These are phyloP conservation scores for Tetragonula carbonaria DNA, from an alignment of 2,888 invertebrate species.

Conservation along the genomic window DNA sequence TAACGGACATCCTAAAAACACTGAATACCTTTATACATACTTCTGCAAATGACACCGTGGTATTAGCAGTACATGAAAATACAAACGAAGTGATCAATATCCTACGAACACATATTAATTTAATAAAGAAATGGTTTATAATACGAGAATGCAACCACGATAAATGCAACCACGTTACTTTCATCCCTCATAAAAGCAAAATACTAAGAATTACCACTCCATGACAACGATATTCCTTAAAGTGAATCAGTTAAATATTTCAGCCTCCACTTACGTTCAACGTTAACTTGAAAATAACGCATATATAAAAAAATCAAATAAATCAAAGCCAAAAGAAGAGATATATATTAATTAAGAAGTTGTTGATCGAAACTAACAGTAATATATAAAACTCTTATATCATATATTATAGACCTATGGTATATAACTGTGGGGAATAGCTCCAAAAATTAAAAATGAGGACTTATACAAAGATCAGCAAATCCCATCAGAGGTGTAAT, in stretches of 20 bases:
- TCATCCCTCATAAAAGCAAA: background rate
- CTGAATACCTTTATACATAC: background rate
- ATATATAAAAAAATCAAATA: slow-evolving; percentile 38
- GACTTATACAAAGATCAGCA: slow-evolving; percentile 1
- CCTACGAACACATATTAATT: background rate
- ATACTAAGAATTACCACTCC: slow-evolving; percentile 37
- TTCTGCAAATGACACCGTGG: background rate
- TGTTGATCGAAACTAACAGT: slow-evolving; percentile 24
- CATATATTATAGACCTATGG: background rate
- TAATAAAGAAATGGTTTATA: background rate
- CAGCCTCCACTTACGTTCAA: slow-evolving; percentile 49
- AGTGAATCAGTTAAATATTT: slow-evolving; percentile 55
- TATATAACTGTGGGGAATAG: background rate
- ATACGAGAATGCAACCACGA: background rate
- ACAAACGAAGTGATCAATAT: background rate
- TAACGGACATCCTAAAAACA: background rate
- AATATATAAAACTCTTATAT: too few relatives aligned
- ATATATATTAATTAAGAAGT: slow-evolving; percentile 49
- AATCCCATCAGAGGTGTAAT: background rate
- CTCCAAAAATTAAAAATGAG: slow-evolving; percentile 3
- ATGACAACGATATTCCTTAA: slow-evolving; percentile 44
- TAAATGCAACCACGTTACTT: background rate
- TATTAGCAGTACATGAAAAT: background rate
- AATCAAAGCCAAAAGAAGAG: slow-evolving; percentile 28
- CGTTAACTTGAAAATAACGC: slow-evolving; percentile 41